A percentile compares a stretch with the other conserved stretches of the same genome.
Evolutionary conservation across 37 sponge, comb jelly and placozoan genomes (phyloP).

Genomic region (Beroe ovata): DNA sequence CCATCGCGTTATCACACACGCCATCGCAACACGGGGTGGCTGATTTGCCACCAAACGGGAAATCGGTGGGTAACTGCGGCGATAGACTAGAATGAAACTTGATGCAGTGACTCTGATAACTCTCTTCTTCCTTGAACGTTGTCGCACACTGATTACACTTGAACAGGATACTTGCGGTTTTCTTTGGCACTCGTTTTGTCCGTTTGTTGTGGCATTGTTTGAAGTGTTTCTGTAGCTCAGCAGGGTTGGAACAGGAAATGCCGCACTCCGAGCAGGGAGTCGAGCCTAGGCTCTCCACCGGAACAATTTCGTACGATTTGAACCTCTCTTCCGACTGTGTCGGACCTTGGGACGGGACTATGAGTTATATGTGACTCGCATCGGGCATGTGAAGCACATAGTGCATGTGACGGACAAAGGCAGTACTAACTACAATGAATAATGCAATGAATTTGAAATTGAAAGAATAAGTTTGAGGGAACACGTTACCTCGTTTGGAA

Average conservation of each 20-base stretch:
- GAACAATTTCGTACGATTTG: conserved; percentile 35
- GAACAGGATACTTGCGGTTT: not conserved
- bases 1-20: conserved; percentile 23
- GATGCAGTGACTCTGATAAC: conserved; percentile 3
- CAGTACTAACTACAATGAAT: too few species aligned
- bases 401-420: too few species aligned
- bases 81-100: conserved; percentile 31
- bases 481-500: not conserved
- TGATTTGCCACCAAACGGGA: not conserved
- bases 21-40: conserved; percentile 3
- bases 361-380: too few species aligned
- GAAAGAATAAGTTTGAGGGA: too few species aligned
- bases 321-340: not conserved
- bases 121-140: not conserved
- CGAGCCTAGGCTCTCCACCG: conserved; percentile 25
- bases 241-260: not conserved
- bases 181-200: not conserved
- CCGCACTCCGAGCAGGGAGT: not conserved
- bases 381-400: too few species aligned
- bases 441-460: too few species aligned
- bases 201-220: not conserved
- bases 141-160: conserved; percentile 39
- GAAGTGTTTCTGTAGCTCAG: conserved; percentile 42
- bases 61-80: not conserved
- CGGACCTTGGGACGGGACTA: conserved; percentile 1